phyloP scores from a whole-genome alignment of 2,797 vertebrate species.

The Erethizon dorsatum region DNA sequence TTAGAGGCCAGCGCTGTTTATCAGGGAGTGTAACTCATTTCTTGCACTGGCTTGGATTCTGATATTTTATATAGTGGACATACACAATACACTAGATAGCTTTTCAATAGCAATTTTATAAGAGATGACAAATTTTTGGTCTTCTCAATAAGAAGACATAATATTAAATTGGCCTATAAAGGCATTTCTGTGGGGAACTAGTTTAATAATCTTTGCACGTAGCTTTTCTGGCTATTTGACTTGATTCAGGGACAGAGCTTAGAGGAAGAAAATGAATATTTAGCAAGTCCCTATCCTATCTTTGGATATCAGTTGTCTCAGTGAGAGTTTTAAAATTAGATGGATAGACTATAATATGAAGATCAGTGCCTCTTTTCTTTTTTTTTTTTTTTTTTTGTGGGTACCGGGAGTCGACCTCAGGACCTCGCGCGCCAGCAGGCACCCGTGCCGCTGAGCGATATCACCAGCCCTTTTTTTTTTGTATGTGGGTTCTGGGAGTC shows the following conservation, averaged over 20 bases:
- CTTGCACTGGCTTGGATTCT: slow-evolving; percentile 32
- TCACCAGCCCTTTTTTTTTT: too few relatives aligned
- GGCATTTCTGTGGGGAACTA: slow-evolving; percentile 11
- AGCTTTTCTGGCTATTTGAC: slow-evolving; percentile 58
- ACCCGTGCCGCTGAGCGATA: too few relatives aligned
- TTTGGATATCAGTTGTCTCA: slow-evolving; percentile 63
- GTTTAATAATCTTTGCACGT: background rate
- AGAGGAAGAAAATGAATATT: slow-evolving; percentile 65
- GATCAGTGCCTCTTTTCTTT: background rate
- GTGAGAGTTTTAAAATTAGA: slow-evolving; percentile 14
- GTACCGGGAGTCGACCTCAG: too few relatives aligned
- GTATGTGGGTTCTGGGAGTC: too few relatives aligned
- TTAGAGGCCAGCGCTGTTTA: background rate
- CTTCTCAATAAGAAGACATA: slow-evolving; percentile 52
- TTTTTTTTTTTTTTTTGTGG: too few relatives aligned
- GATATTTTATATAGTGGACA: background rate
- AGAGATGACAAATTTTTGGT: slow-evolving; percentile 2
- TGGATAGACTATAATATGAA: slow-evolving; percentile 10
- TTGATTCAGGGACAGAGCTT: slow-evolving; percentile 56
- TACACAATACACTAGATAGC: background rate
- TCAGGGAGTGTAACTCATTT: background rate
- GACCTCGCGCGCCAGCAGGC: too few relatives aligned
- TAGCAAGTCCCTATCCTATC: slow-evolving; percentile 40
- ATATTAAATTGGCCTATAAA: slow-evolving; percentile 10
- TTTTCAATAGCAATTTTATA: slow-evolving; percentile 31